These are phyloP conservation scores for Triops longicaudatus DNA, from an alignment of 1,140 invertebrate genomes.

Conservation along the genomic window DNA sequence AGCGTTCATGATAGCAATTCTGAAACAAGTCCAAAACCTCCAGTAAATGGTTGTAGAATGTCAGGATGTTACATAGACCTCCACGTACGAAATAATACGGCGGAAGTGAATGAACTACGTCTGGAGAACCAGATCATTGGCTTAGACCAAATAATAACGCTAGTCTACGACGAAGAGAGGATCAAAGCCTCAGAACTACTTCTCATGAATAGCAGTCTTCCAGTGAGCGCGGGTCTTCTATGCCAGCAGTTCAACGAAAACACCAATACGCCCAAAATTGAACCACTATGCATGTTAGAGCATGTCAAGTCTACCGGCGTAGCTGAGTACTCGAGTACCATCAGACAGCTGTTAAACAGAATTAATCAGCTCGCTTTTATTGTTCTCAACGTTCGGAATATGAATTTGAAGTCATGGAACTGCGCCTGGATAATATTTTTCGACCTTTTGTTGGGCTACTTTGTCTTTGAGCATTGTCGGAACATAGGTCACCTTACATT, in stretches of 20 bases:
- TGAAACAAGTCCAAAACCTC: background rate
- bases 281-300: background rate
- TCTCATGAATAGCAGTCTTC: background rate
- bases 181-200: background rate
- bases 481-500: background rate
- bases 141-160: background rate
- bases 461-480: background rate
- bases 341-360: background rate
- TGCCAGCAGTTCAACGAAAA: background rate
- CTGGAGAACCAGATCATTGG: background rate
- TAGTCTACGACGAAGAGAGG: background rate
- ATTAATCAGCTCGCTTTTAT: background rate
- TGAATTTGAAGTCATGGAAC: background rate
- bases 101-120: background rate
- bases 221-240: background rate
- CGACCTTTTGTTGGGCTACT: background rate
- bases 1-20: background rate
- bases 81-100: background rate
- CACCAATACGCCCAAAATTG: background rate
- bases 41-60: background rate
- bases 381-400: background rate
- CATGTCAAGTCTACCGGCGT: background rate
- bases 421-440: background rate
- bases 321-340: background rate
- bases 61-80: background rate